phyloP scores from a whole-genome alignment of 2,888 invertebrate species.

The Drosophila yooni region DNA sequence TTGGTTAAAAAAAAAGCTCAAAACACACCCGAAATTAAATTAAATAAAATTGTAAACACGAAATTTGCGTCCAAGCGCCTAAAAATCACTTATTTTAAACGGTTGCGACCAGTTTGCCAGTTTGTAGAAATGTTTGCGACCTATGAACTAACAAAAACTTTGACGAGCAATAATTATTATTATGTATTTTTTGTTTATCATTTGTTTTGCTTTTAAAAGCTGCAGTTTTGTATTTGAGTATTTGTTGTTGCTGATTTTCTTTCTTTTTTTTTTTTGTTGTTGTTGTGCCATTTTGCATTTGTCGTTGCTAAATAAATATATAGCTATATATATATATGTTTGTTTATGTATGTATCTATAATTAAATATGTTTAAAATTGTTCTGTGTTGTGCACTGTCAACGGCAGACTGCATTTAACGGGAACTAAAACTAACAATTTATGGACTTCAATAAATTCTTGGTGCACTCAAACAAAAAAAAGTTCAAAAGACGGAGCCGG shows the following conservation, averaged over 20 bases:
- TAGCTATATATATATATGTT: constrained; percentile 32
- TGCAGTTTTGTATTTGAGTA: constrained; percentile 59
- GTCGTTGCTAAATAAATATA: constrained; percentile 60
- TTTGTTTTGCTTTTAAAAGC: constrained; percentile 28
- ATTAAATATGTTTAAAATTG: constrained; percentile 45
- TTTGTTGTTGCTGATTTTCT: constrained; percentile 43
- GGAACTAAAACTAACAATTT: constrained; percentile 56
- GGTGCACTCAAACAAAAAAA: constrained; percentile 67
- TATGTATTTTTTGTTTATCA: constrained; percentile 38
- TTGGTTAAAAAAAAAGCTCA: constrained; percentile 15
- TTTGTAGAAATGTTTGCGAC: constrained; percentile 65
- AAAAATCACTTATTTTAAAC: constrained; percentile 77
- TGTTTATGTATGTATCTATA: constrained; percentile 50
- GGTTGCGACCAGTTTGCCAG: constrained; percentile 45
- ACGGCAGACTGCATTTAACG: constrained; percentile 49
- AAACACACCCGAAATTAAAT: constrained; percentile 32
- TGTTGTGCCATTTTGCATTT: constrained; percentile 65
- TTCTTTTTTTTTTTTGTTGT: constrained; percentile 38
- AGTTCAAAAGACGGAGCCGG: constrained; percentile 86
- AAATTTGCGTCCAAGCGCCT: constrained; percentile 50
- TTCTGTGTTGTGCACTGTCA: constrained; percentile 53
- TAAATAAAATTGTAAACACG: constrained; percentile 28
- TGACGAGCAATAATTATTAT: constrained; percentile 67
- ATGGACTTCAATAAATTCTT: constrained; percentile 65
- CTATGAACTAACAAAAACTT: constrained; percentile 70